Evolutionary conservation across 2,888 invertebrate genomes (phyloP).

Genomic region (Acrobasis consociella): DNA sequence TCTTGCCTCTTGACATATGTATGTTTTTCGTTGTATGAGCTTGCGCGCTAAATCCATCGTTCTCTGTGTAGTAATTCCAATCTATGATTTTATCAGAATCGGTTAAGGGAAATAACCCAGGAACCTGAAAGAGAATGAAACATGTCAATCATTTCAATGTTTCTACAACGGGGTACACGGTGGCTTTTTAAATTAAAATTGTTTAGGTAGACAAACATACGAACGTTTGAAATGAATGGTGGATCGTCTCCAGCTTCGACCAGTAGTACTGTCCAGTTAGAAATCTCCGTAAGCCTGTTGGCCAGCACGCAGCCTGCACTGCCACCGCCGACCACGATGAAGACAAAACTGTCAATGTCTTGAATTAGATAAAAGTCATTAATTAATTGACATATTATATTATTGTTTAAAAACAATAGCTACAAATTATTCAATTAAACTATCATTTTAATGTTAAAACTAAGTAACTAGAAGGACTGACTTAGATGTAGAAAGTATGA

Average conservation of each 20-base stretch:
- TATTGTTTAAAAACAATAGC: no score
- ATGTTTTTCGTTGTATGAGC: conserved; percentile 41
- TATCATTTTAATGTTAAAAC: no score
- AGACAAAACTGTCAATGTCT: background rate
- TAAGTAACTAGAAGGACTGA: no score
- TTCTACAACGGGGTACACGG: no score
- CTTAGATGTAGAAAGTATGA: no score
- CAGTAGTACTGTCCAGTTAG: background rate
- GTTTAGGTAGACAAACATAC: background rate
- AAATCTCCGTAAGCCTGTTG: background rate
- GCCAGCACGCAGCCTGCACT: background rate
- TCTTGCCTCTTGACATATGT: conserved; percentile 82
- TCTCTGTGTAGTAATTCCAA: conserved; percentile 35
- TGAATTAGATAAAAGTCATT: no score
- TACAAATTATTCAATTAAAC: no score
- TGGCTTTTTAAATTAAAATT: no score
- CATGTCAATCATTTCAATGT: no score
- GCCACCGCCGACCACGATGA: background rate
- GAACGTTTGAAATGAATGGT: background rate
- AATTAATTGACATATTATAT: no score
- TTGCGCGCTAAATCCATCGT: conserved; percentile 50
- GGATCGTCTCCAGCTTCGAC: background rate
- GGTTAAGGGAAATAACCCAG: no score
- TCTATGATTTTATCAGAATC: conserved; percentile 8
- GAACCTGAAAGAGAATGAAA: no score